phyloP scores from a whole-genome alignment of 2,888 invertebrate species.

The Meandrusa payeni region DNA sequence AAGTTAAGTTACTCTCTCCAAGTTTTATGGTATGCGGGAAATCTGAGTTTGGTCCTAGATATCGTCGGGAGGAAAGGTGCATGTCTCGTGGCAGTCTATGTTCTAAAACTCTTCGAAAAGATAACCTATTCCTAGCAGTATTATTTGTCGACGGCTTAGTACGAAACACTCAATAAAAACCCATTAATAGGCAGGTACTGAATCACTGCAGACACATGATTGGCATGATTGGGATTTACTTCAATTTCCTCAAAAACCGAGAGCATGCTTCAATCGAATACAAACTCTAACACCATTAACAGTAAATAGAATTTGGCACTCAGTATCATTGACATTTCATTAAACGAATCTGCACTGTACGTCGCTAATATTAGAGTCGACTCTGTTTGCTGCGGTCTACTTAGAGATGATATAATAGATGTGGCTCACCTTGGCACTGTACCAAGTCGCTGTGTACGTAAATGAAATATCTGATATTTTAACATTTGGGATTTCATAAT shows the following conservation, averaged over 20 bases:
- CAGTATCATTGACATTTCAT: neutral
- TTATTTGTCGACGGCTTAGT: no score
- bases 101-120: no score
- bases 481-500: constrained; percentile 6
- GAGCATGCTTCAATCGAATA: neutral
- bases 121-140: no score
- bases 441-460: constrained; percentile 30
- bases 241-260: constrained; percentile 28
- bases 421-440: constrained; percentile 32
- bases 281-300: constrained; percentile 3
- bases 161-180: no score
- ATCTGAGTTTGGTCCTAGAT: no score
- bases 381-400: constrained; percentile 21
- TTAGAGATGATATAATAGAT: constrained; percentile 27
- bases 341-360: constrained; percentile 12
- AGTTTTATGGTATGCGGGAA: no score
- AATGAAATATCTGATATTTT: constrained; percentile 7
- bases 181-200: neutral
- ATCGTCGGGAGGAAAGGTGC: no score
- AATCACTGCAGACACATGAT: neutral
- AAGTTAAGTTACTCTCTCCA: no score
- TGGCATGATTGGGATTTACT: constrained; percentile 29
- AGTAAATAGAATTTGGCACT: constrained; percentile 1
- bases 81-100: no score
- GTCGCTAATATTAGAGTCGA: constrained; percentile 25